These are phyloP conservation scores for Anagyrus pseudococci DNA, from an alignment of 2,888 invertebrate genomes.

Conservation along the genomic window DNA sequence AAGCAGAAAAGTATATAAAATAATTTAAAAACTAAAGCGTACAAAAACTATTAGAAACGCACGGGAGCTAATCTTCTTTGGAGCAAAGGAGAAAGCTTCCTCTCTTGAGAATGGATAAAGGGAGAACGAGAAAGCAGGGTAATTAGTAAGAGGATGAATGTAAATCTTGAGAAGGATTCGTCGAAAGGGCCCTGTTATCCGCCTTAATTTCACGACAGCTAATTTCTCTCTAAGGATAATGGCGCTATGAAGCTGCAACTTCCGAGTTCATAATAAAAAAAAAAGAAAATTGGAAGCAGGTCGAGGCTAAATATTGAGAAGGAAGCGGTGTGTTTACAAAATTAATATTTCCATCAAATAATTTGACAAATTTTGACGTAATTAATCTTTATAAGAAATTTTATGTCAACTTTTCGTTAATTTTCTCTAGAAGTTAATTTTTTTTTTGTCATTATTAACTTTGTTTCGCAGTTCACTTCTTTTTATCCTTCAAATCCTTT, in stretches of 20 bases:
- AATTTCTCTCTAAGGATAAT: constrained; percentile 33
- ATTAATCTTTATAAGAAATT: no score
- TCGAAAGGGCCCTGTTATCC: constrained; percentile 18
- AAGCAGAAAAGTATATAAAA: not conserved
- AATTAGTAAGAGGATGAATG: constrained; percentile 38
- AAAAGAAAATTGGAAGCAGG: no score
- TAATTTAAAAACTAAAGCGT: constrained; percentile 24
- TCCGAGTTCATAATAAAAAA: no score
- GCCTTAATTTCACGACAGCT: constrained; percentile 34
- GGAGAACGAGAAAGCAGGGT: constrained; percentile 19
- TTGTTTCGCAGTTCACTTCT: no score
- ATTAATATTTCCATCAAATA: no score
- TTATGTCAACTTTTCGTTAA: no score
- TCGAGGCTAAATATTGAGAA: no score
- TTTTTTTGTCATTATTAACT: no score
- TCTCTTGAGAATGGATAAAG: constrained; percentile 2
- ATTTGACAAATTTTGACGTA: no score
- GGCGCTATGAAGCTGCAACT: not conserved
- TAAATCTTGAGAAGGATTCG: constrained; percentile 38
- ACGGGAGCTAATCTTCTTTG: constrained; percentile 25
- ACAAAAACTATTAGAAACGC: constrained; percentile 30
- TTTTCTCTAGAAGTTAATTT: no score
- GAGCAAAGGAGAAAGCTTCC: not conserved
- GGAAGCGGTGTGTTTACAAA: no score
- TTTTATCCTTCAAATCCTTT: no score